phyloP scores from a whole-genome alignment of 2,888 invertebrate species.

The Eucera pruinosa region DNA sequence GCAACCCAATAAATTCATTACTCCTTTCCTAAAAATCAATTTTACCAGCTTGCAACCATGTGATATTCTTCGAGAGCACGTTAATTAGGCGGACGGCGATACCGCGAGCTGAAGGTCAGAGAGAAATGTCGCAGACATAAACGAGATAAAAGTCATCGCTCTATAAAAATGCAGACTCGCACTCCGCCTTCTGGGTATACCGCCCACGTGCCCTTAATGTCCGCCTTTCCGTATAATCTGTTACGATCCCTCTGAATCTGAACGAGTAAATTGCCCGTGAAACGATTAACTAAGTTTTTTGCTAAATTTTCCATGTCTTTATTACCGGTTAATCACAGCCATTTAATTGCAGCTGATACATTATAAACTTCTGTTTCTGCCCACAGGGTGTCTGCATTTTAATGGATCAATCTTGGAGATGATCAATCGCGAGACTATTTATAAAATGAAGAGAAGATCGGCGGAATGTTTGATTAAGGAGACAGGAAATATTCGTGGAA shows the following conservation, averaged over 20 bases:
- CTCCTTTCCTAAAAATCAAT: no score
- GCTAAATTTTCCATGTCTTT: not conserved
- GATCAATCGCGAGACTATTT: not conserved
- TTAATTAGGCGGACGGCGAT: conserved; percentile 63
- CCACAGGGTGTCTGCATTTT: conserved; percentile 1
- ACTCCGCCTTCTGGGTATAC: conserved; percentile 34
- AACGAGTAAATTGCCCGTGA: conserved; percentile 14
- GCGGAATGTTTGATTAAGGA: not conserved
- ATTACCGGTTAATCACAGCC: not conserved
- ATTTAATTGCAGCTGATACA: conserved; percentile 15
- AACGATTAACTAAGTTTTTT: conserved; percentile 19
- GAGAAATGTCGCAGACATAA: conserved; percentile 27
- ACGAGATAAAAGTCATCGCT: conserved; percentile 48
- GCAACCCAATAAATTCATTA: no score
- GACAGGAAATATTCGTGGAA: not conserved
- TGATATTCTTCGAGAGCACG: conserved; percentile 35
- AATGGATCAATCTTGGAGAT: not conserved
- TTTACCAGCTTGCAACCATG: conserved; percentile 64
- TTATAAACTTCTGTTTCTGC: no score
- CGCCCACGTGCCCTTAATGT: conserved; percentile 63
- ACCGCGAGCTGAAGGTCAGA: conserved; percentile 51
- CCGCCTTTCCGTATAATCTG: conserved; percentile 19
- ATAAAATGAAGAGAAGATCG: not conserved
- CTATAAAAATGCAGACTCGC: conserved; percentile 34
- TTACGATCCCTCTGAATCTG: not conserved